These are phyloP conservation scores for Oasisia sp. DNA, from an alignment of 2,888 invertebrate genomes.

Conservation along the genomic window DNA sequence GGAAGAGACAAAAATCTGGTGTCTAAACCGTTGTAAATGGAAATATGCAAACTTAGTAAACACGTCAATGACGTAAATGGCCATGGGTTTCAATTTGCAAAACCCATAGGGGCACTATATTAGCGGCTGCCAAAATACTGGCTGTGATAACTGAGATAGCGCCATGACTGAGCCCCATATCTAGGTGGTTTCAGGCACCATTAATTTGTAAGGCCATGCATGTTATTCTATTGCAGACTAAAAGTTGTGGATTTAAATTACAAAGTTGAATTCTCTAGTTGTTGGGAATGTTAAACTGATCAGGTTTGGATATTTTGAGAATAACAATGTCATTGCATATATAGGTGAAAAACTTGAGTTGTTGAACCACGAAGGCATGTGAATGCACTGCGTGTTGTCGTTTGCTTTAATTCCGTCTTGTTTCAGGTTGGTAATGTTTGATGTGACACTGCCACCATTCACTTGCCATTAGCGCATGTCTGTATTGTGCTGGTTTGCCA, in stretches of 20 bases:
- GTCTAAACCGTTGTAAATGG: too few relatives aligned
- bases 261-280: neutral
- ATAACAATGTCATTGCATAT: neutral
- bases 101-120: too few relatives aligned
- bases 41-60: too few relatives aligned
- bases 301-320: neutral
- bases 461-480: neutral
- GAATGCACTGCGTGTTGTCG: neutral
- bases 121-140: too few relatives aligned
- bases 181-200: too few relatives aligned
- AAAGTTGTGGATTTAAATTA: neutral
- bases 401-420: neutral
- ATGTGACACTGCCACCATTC: neutral
- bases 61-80: too few relatives aligned
- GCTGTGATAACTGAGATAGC: too few relatives aligned
- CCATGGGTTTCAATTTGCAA: too few relatives aligned
- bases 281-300: neutral
- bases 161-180: too few relatives aligned
- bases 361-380: neutral
- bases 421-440: conserved; percentile 8
- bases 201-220: too few relatives aligned
- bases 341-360: neutral
- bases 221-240: neutral
- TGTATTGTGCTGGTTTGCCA: neutral
- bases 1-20: too few relatives aligned